These are phyloP conservation scores for Centrocercus urophasianus DNA, from an alignment of 2,113 vertebrate species.

Conservation along the genomic window DNA sequence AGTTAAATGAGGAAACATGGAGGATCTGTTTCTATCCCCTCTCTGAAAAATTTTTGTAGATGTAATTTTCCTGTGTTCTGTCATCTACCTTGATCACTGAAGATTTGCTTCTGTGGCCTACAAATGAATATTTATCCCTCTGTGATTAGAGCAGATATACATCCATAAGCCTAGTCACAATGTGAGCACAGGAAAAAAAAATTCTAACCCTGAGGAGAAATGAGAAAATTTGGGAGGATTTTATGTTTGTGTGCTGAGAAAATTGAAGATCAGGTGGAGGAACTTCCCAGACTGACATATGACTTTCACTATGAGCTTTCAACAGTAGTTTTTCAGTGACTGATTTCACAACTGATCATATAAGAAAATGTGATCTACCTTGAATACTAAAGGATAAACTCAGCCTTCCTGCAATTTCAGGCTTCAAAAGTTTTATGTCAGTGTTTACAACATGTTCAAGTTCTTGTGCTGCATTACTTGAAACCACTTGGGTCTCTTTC, in stretches of 20 bases:
- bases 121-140: background rate
- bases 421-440: background rate
- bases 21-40: background rate
- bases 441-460: background rate
- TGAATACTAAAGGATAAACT: background rate
- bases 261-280: background rate
- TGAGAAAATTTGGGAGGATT: background rate
- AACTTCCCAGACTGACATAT: background rate
- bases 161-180: background rate
- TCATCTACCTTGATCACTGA: background rate
- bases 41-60: background rate
- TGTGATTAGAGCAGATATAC: background rate
- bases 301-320: background rate
- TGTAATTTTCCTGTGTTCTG: rapidly evolving
- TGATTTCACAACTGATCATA: background rate
- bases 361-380: background rate
- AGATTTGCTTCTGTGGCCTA: background rate
- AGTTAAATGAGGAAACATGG: background rate
- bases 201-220: background rate
- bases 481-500: background rate
- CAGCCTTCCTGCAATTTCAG: background rate
- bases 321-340: background rate
- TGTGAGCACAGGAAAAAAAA: background rate
- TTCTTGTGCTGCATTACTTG: background rate
- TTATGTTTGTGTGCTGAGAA: background rate